Conservation (phyloP, 23 tunicate species). For the Halocynthia roretzi region DNA sequence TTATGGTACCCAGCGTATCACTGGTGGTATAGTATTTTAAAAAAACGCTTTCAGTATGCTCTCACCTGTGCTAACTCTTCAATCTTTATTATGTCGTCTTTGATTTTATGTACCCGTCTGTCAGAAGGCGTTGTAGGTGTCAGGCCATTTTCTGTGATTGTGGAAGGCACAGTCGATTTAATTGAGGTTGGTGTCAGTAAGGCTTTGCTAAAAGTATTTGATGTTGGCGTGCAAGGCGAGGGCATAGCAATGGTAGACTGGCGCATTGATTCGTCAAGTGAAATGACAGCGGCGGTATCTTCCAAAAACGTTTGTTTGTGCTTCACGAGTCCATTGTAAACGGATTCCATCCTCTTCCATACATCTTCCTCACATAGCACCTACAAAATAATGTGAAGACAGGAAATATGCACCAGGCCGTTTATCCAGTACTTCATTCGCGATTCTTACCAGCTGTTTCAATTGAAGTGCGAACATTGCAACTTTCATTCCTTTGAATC, state of each 20-base stretch:
- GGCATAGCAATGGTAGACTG: neutral
- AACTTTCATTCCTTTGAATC: constrained; percentile 67
- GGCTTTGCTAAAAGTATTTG: constrained; percentile 40
- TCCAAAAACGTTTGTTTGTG: constrained; percentile 4
- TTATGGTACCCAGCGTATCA: neutral
- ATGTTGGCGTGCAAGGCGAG: constrained; percentile 19
- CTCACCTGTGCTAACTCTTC: constrained; percentile 82
- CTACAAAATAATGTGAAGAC: neutral
- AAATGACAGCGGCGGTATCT: neutral
- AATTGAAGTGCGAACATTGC: constrained; percentile 49
- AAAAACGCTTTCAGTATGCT: neutral
- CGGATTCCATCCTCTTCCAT: constrained; percentile 12
- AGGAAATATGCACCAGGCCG: neutral
- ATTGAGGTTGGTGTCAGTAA: constrained; percentile 14
- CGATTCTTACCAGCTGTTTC: constrained; percentile 48
- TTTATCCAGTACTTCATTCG: neutral
- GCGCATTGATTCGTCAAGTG: neutral
- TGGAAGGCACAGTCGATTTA: neutral
- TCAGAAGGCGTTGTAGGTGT: constrained; percentile 55
- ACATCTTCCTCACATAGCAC: constrained; percentile 16
- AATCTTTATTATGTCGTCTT: constrained; percentile 63
- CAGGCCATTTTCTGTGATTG: constrained; percentile 9
- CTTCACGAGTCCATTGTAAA: constrained; percentile 14
- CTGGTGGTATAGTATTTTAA: neutral
- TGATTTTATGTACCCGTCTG: constrained; percentile 21